Evolutionary conservation across 35 echinoderm and acorn worm genomes (phyloP), one percentile per base, ranked within the genome.

Genomic region (Ophiothrix spiculata): DNA sequence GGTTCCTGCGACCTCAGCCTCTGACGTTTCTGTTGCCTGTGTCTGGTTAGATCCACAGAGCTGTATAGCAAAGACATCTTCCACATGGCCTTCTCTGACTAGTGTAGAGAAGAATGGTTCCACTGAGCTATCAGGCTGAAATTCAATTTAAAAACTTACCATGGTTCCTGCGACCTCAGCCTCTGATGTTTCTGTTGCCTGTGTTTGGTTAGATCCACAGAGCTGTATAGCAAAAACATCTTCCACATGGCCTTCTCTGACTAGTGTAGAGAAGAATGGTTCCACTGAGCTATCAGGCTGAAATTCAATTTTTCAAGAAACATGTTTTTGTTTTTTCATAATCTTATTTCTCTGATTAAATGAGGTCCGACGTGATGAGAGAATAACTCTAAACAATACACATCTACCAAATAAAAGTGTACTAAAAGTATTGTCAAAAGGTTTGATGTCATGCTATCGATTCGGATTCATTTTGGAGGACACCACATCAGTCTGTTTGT

Each of bases 221-320:
- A 99, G 93, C 60, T 99, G 96, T 19, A 99, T 83, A 19, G 96
- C 79, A 80, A 99, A 99, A 23, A 99, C 90, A 77, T 99, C 77
- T 0, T 28, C 46, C 1, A 91, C 64, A 29, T 56, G 32, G 0
- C 89, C 86, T 8, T 90, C 60, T 4, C 56, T 37, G 23, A 88
- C 89, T 33, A 94, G 78, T 0, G 96, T 91, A 12, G 88, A 83
- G 73, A 94, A 99, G 64, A 94, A 99, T 31, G 96, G 89, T 34
- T 79, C 28, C 6, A 98, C 56, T 21, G 86, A 81, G 16, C 81
- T 86, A 75, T 94, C 96, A 32, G 96, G 96, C 96, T 99, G 56
- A 63, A 42, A 80, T n/a, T n/a, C n/a, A n/a, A n/a, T n/a, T n/a
- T n/a, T n/a, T n/a, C n/a, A n/a, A n/a, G n/a, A n/a, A n/a, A n/a